Percentiles rank a stretch among this genome's conserved stretches.
Conservation (phyloP, 2,888 invertebrate genomes). For the Tachina fera region DNA sequence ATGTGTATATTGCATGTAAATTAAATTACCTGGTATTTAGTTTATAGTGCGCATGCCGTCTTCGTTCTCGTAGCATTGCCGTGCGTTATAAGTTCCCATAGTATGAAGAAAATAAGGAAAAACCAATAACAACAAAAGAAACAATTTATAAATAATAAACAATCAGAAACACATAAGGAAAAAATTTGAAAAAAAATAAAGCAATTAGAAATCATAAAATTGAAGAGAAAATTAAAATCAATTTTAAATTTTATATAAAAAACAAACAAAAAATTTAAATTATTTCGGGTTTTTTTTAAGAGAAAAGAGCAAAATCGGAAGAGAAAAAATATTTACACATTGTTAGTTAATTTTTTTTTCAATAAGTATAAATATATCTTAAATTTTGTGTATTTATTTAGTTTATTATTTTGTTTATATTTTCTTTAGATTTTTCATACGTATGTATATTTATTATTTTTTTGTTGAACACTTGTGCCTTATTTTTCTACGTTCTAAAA, state of each 20-base stretch:
- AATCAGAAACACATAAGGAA: conserved; percentile 70
- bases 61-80: conserved; percentile 92
- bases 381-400: conserved; percentile 37
- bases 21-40: conserved; percentile 90
- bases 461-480: conserved; percentile 43
- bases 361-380: conserved; percentile 24
- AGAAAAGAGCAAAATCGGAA: conserved; percentile 19
- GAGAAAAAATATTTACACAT: conserved; percentile 36
- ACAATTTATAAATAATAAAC: conserved; percentile 71
- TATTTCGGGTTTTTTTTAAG: conserved; percentile 4
- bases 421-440: conserved; percentile 68
- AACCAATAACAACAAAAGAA: conserved; percentile 79
- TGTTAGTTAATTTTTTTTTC: conserved; percentile 57
- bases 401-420: conserved; percentile 58
- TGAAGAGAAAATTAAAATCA: conserved; percentile 33
- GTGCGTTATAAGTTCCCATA: conserved; percentile 83
- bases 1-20: conserved; percentile 23
- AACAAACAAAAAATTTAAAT: conserved; percentile 26
- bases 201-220: neutral
- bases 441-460: conserved; percentile 45
- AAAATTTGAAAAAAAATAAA: conserved; percentile 41
- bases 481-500: conserved; percentile 54
- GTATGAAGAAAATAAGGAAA: conserved; percentile 81
- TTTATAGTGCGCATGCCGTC: conserved; percentile 94
- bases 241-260: conserved; percentile 3